Percentiles rank a stretch among this genome's conserved stretches.
Conservation (phyloP, 2,113 vertebrate species). For the Gasterosteus nipponicus region DNA sequence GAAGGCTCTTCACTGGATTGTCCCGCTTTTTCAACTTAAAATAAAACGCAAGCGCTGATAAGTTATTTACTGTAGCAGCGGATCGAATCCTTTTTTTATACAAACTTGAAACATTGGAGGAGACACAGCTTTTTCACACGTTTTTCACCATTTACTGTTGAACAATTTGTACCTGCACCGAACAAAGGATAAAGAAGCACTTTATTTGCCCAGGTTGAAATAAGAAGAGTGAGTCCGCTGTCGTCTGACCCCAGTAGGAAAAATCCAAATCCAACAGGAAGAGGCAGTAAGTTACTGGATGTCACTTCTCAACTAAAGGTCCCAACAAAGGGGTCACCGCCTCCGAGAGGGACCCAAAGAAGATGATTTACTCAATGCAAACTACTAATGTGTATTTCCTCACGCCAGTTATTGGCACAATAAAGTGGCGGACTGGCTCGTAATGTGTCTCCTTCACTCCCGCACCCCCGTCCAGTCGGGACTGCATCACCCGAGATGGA, state of each 20-base stretch:
- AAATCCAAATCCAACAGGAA: conserved; percentile 10
- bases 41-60: background rate
- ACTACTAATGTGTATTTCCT: too few species aligned
- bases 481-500: background rate
- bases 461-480: too few species aligned
- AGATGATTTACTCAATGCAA: background rate
- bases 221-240: background rate
- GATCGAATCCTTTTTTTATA: conserved; percentile 11
- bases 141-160: background rate
- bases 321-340: background rate
- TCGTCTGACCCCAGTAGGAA: background rate
- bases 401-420: too few species aligned
- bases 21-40: conserved; percentile 42
- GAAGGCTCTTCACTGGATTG: conserved; percentile 49
- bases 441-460: too few species aligned
- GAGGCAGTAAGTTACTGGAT: background rate
- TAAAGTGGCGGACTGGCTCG: too few species aligned
- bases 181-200: background rate
- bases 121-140: background rate
- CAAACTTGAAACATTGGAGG: conserved; percentile 8
- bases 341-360: background rate
- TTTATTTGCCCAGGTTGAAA: background rate
- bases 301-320: background rate
- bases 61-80: background rate
- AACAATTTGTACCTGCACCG: background rate